Percentiles rank a stretch among this genome's conserved stretches.
phyloP scores from a whole-genome alignment of 2,113 vertebrate genomes.

The Seriola rivoliana region DNA sequence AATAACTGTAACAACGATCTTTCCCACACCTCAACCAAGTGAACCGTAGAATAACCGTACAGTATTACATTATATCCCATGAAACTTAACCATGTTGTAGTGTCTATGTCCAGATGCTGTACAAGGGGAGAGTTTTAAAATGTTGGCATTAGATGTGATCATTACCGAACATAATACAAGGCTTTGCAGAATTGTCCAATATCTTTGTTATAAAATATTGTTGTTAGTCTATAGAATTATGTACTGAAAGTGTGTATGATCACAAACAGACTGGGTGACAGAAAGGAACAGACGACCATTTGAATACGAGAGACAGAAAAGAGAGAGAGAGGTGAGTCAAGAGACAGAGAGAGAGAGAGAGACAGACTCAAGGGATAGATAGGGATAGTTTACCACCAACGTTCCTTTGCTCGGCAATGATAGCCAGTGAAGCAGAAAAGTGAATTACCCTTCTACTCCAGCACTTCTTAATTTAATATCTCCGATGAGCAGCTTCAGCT shows the following conservation, averaged over 20 bases:
- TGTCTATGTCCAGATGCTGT: neutral
- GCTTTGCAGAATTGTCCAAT: neutral
- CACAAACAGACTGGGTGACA: conserved; percentile 9
- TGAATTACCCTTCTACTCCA: conserved; percentile 97
- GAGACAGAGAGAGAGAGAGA: conserved; percentile 34
- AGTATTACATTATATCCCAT: neutral
- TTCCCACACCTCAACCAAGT: neutral
- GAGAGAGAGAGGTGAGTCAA: conserved; percentile 12
- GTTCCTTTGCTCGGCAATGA: conserved; percentile 87
- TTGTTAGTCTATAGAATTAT: neutral
- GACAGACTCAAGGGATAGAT: conserved; percentile 35
- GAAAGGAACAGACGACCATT: conserved; percentile 13
- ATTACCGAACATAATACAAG: neutral
- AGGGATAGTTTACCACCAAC: conserved; percentile 81
- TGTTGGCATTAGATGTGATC: neutral
- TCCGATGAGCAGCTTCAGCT: conserved; percentile 90
- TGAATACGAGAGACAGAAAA: conserved; percentile 17
- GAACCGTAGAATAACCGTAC: neutral
- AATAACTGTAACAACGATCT: neutral
- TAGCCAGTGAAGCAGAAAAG: conserved; percentile 97
- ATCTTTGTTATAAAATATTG: neutral
- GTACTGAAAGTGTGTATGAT: conserved; percentile 17
- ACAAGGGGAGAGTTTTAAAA: neutral
- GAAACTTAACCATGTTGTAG: neutral
- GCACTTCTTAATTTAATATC: conserved; percentile 99